A percentile compares a stretch with the other conserved stretches of the same genome.
Evolutionary conservation across 64 coral and sea anemone species (phyloP).

Genomic region (Cladopsammia gracilis): DNA sequence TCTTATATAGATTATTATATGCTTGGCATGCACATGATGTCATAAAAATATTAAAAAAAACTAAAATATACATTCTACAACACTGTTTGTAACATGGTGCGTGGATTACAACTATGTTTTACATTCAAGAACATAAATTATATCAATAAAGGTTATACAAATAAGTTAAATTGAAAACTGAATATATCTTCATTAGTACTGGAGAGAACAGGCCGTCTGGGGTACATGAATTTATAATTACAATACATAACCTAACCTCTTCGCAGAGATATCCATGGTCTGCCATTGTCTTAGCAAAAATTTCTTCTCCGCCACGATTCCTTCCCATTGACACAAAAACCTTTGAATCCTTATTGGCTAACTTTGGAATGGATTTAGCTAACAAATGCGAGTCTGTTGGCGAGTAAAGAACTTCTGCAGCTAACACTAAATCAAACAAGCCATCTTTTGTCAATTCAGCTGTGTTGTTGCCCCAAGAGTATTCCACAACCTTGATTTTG

Average conservation of each 20-base stretch:
- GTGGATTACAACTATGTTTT: too few relatives aligned
- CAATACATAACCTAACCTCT: conserved; percentile 55
- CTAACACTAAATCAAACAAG: conserved; percentile 86
- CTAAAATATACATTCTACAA: too few relatives aligned
- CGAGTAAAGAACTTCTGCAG: conserved; percentile 93
- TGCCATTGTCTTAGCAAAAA: conserved; percentile 72
- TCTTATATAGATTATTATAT: too few relatives aligned
- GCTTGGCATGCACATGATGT: too few relatives aligned
- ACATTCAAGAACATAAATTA: too few relatives aligned
- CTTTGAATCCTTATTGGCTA: conserved; percentile 53
- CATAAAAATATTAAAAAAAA: too few relatives aligned
- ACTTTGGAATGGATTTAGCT: conserved; percentile 74
- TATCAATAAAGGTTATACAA: too few relatives aligned
- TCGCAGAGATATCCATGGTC: conserved; percentile 72
- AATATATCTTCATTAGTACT: too few relatives aligned
- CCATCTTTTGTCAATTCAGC: conserved; percentile 61
- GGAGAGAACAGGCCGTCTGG: too few relatives aligned
- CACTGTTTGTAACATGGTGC: too few relatives aligned
- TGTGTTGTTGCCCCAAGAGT: conserved; percentile 80
- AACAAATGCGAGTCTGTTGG: conserved; percentile 75
- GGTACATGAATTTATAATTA: too few relatives aligned
- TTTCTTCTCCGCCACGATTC: conserved; percentile 86
- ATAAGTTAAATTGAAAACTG: too few relatives aligned
- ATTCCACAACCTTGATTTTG: conserved; percentile 71
- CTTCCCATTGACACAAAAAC: conserved; percentile 96